These are phyloP conservation scores for Oxyteleia sp. DNA, from an alignment of 2,888 invertebrate genomes.

Conservation along the genomic window DNA sequence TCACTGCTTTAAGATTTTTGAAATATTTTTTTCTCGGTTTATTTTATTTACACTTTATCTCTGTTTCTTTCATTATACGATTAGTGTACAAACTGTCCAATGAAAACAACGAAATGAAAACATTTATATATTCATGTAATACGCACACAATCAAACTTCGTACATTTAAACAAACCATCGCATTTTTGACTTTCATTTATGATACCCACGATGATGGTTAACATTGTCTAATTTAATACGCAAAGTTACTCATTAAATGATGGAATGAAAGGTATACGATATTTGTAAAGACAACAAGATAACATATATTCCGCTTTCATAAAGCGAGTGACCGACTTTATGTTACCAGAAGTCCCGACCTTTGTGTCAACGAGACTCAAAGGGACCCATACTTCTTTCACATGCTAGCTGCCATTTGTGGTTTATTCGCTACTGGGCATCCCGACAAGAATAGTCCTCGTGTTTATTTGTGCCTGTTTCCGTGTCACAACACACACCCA, in stretches of 20 bases:
- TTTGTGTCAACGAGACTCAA: conserved; percentile 74
- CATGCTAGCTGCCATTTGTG: conserved; percentile 76
- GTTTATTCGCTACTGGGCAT: conserved; percentile 76
- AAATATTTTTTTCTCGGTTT: too few species aligned
- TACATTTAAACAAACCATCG: neutral
- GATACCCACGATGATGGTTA: conserved; percentile 14
- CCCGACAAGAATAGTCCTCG: conserved; percentile 78
- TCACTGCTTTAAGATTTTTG: too few species aligned
- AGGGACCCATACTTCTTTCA: conserved; percentile 74
- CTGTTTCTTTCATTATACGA: too few species aligned
- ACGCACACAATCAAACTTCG: conserved; percentile 8
- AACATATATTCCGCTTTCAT: conserved; percentile 63
- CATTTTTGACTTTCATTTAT: conserved; percentile 24
- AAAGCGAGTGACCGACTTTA: conserved; percentile 80
- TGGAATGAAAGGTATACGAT: conserved; percentile 47
- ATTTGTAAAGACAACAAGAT: conserved; percentile 68
- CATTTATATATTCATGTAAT: too few species aligned
- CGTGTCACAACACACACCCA: conserved; percentile 85
- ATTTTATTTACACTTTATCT: too few species aligned
- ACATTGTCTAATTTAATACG: conserved; percentile 43
- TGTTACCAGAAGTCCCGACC: conserved; percentile 74
- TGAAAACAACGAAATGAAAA: too few species aligned
- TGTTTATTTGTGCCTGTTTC: conserved; percentile 84
- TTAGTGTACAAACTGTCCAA: too few species aligned
- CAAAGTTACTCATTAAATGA: conserved; percentile 58